Conservation (phyloP, 2,888 invertebrate genomes). For the Erannis defoliaria region DNA sequence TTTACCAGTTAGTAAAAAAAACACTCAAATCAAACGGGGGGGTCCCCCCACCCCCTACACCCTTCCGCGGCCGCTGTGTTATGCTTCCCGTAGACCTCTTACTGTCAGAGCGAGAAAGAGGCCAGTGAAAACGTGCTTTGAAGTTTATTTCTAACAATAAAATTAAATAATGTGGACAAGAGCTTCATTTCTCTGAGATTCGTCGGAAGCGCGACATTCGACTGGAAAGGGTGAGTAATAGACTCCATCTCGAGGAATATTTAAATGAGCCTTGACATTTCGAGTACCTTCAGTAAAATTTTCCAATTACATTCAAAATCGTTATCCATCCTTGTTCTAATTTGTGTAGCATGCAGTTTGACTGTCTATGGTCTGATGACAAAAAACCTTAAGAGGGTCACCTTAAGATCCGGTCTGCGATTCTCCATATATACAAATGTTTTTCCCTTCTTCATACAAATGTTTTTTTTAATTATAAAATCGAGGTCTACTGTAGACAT, state of each 20-base stretch:
- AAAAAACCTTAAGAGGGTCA: no score
- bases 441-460: no score
- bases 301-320: not conserved
- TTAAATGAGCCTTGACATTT: slow-evolving; percentile 13
- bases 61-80: no score
- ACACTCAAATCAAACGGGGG: no score
- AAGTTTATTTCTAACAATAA: slow-evolving; percentile 31
- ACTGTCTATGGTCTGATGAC: no score
- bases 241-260: slow-evolving; percentile 7
- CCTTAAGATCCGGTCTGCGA: no score
- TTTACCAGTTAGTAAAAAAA: no score
- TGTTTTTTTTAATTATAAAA: no score
- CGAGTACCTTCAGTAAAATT: not conserved
- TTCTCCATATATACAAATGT: no score
- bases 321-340: not conserved
- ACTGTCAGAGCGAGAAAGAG: slow-evolving; percentile 14
- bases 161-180: slow-evolving; percentile 31
- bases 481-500: no score
- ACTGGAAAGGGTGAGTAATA: slow-evolving; percentile 18
- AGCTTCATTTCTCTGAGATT: slow-evolving; percentile 29
- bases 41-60: no score
- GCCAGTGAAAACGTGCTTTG: slow-evolving; percentile 22
- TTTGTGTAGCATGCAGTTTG: no score
- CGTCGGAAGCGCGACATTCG: slow-evolving; percentile 25
- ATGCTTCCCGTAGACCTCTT: slow-evolving; percentile 3